A percentile compares a stretch with the other conserved stretches of the same genome.
Evolutionary conservation across 2,888 invertebrate species (phyloP).

Genomic region (Hyles lineata): DNA sequence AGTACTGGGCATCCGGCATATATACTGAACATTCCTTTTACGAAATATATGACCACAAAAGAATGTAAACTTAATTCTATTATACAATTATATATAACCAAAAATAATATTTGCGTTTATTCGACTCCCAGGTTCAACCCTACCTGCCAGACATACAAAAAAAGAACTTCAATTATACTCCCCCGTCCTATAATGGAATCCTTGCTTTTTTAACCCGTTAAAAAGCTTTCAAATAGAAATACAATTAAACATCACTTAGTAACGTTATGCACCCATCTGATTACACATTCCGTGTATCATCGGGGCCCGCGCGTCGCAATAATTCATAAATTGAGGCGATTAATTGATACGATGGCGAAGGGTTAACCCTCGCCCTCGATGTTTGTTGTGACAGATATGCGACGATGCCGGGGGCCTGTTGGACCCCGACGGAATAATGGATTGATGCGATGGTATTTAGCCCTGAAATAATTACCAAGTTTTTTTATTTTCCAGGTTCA

Average conservation of each 20-base stretch:
- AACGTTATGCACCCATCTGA: slow-evolving; percentile 61
- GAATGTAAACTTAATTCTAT: too few relatives aligned
- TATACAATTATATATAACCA: too few relatives aligned
- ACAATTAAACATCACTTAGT: slow-evolving; percentile 34
- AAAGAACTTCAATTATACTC: background rate
- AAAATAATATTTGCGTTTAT: too few relatives aligned
- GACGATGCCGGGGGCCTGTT: slow-evolving; percentile 45
- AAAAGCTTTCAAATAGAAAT: slow-evolving; percentile 32
- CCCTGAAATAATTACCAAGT: slow-evolving; percentile 30
- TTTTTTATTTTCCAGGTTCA: slow-evolving; percentile 7
- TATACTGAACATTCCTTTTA: too few relatives aligned
- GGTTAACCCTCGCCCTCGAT: slow-evolving; percentile 66
- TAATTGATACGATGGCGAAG: slow-evolving; percentile 77
- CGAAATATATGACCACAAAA: too few relatives aligned
- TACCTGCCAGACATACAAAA: background rate
- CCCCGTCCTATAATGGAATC: slow-evolving; percentile 8
- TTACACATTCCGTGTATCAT: slow-evolving; percentile 72
- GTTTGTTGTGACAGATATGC: slow-evolving; percentile 75
- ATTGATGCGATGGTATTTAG: slow-evolving; percentile 48
- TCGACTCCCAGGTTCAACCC: background rate
- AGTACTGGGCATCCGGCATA: too few relatives aligned
- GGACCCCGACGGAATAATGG: slow-evolving; percentile 27
- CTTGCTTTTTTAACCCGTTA: slow-evolving; percentile 24
- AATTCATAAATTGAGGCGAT: slow-evolving; percentile 83
- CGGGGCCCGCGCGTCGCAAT: slow-evolving; percentile 66